These are phyloP conservation scores for Meriones psammophilus DNA, from an alignment of 2,797 vertebrate species.

Conservation along the genomic window DNA sequence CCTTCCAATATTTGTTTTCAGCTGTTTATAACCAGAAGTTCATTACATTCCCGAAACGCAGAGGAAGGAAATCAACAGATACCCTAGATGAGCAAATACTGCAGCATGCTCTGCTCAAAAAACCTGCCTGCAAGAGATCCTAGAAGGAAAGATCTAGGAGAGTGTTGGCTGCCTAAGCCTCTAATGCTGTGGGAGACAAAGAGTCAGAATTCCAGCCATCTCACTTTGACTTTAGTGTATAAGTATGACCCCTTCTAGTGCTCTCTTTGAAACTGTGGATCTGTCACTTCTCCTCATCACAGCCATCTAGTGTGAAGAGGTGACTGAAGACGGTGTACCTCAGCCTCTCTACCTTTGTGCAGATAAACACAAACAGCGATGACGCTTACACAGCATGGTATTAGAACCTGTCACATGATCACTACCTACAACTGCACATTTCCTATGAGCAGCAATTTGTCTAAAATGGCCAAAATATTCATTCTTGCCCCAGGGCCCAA, in stretches of 20 bases:
- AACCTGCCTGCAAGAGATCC: neutral
- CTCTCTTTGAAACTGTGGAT: neutral
- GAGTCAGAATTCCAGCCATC: neutral
- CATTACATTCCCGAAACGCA: slow-evolving; percentile 69
- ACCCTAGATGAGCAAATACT: neutral
- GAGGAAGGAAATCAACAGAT: slow-evolving; percentile 31
- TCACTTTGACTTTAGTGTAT: neutral
- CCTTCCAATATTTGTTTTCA: slow-evolving; percentile 82
- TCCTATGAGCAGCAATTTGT: neutral
- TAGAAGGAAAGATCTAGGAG: neutral
- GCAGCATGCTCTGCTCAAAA: too few relatives aligned
- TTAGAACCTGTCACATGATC: neutral
- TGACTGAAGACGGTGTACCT: neutral
- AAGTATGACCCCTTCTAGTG: neutral
- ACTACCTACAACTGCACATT: neutral
- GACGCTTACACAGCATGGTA: rapidly evolving
- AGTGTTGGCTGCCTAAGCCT: neutral
- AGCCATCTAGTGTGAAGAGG: too few relatives aligned
- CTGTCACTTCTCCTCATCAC: neutral
- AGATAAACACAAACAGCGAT: neutral
- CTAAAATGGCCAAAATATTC: neutral
- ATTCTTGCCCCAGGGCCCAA: neutral
- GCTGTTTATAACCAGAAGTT: slow-evolving; percentile 80
- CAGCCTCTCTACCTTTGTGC: rapidly evolving
- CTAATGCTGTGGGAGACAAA: neutral